These are phyloP conservation scores for Tiphia femorata DNA, from an alignment of 2,888 invertebrate species.

Conservation along the genomic window DNA sequence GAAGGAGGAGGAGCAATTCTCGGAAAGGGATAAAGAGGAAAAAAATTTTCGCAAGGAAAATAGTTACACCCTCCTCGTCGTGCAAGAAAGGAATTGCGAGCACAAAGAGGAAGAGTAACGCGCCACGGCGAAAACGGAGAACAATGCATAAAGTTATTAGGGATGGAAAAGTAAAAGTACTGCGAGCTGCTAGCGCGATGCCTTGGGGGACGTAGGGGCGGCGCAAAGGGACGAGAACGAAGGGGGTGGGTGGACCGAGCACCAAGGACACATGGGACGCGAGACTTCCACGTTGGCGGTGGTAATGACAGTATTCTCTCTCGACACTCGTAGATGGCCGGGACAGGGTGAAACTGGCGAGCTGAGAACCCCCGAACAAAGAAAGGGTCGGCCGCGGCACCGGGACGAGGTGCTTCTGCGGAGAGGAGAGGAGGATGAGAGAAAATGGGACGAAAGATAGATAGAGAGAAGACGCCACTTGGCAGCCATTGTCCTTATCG, in stretches of 20 bases:
- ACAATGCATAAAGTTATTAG: constrained; percentile 34
- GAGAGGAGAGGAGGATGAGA: constrained; percentile 6
- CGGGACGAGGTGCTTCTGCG: too few species aligned
- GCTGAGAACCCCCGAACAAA: constrained; percentile 2
- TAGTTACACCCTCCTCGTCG: background rate
- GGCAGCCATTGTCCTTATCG: constrained; percentile 55
- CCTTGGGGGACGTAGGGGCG: constrained; percentile 1
- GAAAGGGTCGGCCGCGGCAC: too few species aligned
- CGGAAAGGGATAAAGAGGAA: background rate
- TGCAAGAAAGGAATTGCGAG: background rate
- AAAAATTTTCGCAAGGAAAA: constrained; percentile 3
- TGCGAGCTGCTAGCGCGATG: constrained; percentile 11
- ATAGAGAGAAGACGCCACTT: constrained; percentile 43
- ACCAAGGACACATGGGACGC: constrained; percentile 13
- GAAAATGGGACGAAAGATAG: constrained; percentile 16
- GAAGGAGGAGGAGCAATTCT: constrained; percentile 1
- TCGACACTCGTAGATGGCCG: constrained; percentile 22
- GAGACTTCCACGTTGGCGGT: constrained; percentile 6
- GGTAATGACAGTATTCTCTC: constrained; percentile 22
- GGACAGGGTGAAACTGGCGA: constrained; percentile 19
- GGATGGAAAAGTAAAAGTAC: constrained; percentile 15
- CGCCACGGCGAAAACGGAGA: constrained; percentile 11
- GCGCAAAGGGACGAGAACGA: background rate
- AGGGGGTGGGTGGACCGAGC: background rate
- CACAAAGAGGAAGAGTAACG: constrained; percentile 15